These are phyloP conservation scores for Austrofundulus limnaeus DNA, from an alignment of 2,113 vertebrate genomes.

Conservation along the genomic window DNA sequence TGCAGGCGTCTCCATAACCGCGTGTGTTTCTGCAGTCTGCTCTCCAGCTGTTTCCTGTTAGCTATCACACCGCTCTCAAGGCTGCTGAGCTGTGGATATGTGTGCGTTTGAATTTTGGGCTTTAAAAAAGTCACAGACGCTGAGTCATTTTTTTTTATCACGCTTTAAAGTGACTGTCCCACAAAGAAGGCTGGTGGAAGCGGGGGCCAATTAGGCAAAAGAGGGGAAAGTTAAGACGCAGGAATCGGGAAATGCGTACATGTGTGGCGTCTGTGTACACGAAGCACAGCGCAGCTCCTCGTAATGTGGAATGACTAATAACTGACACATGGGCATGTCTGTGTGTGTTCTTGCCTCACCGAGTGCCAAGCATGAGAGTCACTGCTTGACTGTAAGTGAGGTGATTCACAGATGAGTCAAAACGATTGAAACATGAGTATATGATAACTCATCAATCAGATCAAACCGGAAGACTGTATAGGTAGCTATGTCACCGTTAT, in stretches of 20 bases:
- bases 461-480: slow-evolving; percentile 29
- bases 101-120: slow-evolving; percentile 16
- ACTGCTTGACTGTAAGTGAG: slow-evolving; percentile 60
- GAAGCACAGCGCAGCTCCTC: slow-evolving; percentile 20
- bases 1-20: slow-evolving; percentile 52
- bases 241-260: slow-evolving; percentile 15
- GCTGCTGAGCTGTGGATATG: slow-evolving; percentile 48
- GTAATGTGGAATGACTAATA: slow-evolving; percentile 48
- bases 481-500: slow-evolving; percentile 4
- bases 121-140: slow-evolving; percentile 63
- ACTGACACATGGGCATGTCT: slow-evolving; percentile 45
- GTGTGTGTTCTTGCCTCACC: slow-evolving; percentile 49
- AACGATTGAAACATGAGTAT: slow-evolving; percentile 17
- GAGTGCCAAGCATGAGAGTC: slow-evolving; percentile 48
- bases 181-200: slow-evolving; percentile 34
- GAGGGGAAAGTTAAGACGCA: slow-evolving; percentile 7
- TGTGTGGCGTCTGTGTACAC: slow-evolving; percentile 28
- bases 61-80: slow-evolving; percentile 68
- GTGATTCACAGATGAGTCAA: slow-evolving; percentile 64
- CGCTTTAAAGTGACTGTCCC: slow-evolving; percentile 51
- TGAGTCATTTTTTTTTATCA: slow-evolving; percentile 67
- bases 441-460: slow-evolving; percentile 21
- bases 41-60: slow-evolving; percentile 81
- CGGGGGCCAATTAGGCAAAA: slow-evolving; percentile 14
- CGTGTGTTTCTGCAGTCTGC: slow-evolving; percentile 55